Percentiles rank a stretch among this genome's conserved stretches.
phyloP scores from a whole-genome alignment of 2,113 vertebrate species.

The Channa maculata region DNA sequence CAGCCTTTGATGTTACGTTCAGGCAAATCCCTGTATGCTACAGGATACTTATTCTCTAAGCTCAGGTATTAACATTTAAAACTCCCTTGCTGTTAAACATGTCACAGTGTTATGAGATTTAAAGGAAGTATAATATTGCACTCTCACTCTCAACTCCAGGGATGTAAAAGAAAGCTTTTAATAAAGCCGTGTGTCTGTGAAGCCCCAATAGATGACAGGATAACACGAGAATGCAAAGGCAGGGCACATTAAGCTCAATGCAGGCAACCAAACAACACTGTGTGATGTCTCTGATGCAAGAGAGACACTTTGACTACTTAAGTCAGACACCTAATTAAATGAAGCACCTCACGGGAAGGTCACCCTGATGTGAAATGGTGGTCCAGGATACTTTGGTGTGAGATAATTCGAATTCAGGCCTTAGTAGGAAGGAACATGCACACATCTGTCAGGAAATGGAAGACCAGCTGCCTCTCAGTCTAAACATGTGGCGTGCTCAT shows the following conservation, averaged over 20 bases:
- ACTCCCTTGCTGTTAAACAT: slow-evolving; percentile 20
- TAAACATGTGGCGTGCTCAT: slow-evolving; percentile 30
- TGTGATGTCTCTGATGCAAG: background rate
- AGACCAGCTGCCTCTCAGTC: slow-evolving; percentile 50
- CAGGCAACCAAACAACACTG: slow-evolving; percentile 15
- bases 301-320: slow-evolving; percentile 1
- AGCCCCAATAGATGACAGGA: slow-evolving; percentile 18
- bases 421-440: slow-evolving; percentile 34
- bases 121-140: slow-evolving; percentile 49
- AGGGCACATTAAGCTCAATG: slow-evolving; percentile 12
- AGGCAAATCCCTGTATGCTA: slow-evolving; percentile 20
- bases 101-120: slow-evolving; percentile 72
- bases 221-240: slow-evolving; percentile 31
- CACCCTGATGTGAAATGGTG: slow-evolving; percentile 9
- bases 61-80: slow-evolving; percentile 24
- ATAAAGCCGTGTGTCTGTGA: slow-evolving; percentile 15
- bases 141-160: slow-evolving; percentile 25
- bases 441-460: slow-evolving; percentile 22
- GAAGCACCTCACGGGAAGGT: slow-evolving; percentile 18
- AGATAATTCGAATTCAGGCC: slow-evolving; percentile 36
- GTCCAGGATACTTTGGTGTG: slow-evolving; percentile 51
- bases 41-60: background rate
- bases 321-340: slow-evolving; percentile 17
- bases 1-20: slow-evolving; percentile 24
- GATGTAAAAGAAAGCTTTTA: slow-evolving; percentile 16